phyloP scores from a whole-genome alignment of 2,888 invertebrate species.

The Stictocephala bisonia region DNA sequence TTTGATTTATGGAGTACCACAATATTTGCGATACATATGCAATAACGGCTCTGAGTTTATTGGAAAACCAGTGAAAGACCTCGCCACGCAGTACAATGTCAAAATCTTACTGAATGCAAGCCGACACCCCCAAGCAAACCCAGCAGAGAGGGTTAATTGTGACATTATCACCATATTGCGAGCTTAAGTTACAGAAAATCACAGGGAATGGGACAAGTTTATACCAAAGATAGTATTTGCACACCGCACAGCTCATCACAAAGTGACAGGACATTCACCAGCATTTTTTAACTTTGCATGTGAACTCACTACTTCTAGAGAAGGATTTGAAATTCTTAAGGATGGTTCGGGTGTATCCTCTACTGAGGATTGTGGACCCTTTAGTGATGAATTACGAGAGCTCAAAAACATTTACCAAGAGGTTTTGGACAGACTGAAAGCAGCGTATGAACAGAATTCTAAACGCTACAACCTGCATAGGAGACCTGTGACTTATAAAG shows the following conservation, averaged over 20 bases:
- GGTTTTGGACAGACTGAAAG: background rate
- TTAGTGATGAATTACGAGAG: background rate
- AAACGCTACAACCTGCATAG: too few species aligned
- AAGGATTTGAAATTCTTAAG: background rate
- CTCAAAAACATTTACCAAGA: background rate
- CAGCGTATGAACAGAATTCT: too few species aligned
- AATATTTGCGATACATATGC: background rate
- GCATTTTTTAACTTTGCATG: background rate
- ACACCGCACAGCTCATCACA: conserved; percentile 53
- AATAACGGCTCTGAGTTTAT: conserved; percentile 2
- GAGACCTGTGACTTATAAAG: background rate
- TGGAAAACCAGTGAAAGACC: background rate
- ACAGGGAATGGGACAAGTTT: conserved; percentile 57
- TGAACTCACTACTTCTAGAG: background rate
- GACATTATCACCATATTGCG: conserved; percentile 61
- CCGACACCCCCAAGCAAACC: conserved; percentile 61
- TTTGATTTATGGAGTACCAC: background rate
- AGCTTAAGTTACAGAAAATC: conserved; percentile 57
- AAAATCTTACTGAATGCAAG: conserved; percentile 56
- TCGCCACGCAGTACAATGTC: conserved; percentile 32
- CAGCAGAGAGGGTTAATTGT: conserved; percentile 60
- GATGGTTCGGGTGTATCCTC: conserved; percentile 51
- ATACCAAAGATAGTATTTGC: conserved; percentile 54
- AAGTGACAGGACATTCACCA: background rate
- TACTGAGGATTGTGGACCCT: background rate